phyloP scores from a whole-genome alignment of 2,888 invertebrate genomes.

The Yponomeuta plumbellus region DNA sequence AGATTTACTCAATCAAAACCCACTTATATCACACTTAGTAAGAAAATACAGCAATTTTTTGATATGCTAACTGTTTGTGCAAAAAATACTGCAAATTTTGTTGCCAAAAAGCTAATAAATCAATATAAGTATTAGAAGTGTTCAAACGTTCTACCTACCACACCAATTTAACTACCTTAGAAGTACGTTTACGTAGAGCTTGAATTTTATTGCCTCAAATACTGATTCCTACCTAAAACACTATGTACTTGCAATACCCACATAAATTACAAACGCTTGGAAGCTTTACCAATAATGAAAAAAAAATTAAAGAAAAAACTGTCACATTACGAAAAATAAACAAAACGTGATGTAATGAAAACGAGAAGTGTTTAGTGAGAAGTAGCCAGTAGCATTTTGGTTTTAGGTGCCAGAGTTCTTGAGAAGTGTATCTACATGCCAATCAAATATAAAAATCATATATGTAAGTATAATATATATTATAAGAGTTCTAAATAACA shows the following conservation, averaged over 20 bases:
- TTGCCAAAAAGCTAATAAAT: too few relatives aligned
- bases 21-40: too few relatives aligned
- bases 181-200: too few relatives aligned
- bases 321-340: constrained; percentile 11
- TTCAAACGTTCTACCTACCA: too few relatives aligned
- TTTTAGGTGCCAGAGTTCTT: constrained; percentile 29
- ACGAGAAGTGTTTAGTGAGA: constrained; percentile 23
- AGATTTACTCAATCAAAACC: too few relatives aligned
- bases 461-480: constrained; percentile 46
- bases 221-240: not conserved
- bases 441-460: constrained; percentile 19
- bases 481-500: constrained; percentile 26
- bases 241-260: constrained; percentile 7
- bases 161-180: too few relatives aligned
- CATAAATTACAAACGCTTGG: constrained; percentile 14
- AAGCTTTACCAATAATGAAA: constrained; percentile 22
- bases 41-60: too few relatives aligned
- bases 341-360: constrained; percentile 20
- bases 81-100: too few relatives aligned
- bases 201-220: not conserved
- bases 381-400: constrained; percentile 23
- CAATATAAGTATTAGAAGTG: too few relatives aligned
- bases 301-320: constrained; percentile 14
- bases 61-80: too few relatives aligned
- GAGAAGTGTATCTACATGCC: constrained; percentile 28